Conservation (phyloP, 2,888 invertebrate genomes). For the Laspeyria flexula region DNA sequence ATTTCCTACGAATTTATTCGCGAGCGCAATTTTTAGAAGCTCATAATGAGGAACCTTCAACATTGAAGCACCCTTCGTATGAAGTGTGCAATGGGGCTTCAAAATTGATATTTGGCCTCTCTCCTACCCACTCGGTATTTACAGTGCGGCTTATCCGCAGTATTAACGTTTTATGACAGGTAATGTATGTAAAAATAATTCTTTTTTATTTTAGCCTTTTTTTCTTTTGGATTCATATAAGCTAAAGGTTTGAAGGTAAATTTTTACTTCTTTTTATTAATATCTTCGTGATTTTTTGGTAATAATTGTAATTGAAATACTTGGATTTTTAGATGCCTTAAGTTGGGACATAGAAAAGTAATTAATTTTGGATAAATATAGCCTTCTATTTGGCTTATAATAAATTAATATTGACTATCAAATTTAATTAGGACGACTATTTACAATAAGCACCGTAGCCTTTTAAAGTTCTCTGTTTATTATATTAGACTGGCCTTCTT, state of each 20-base stretch:
- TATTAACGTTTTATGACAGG: constrained; percentile 30
- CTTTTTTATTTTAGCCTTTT: neutral
- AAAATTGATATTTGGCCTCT: constrained; percentile 57
- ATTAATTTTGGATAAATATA: too few species aligned
- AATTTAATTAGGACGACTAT: too few species aligned
- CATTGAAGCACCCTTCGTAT: constrained; percentile 44
- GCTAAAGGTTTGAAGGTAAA: neutral
- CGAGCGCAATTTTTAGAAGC: constrained; percentile 23
- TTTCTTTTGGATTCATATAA: neutral
- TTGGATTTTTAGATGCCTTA: too few species aligned
- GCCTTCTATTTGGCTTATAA: too few species aligned
- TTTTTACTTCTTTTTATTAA: neutral
- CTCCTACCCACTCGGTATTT: constrained; percentile 40
- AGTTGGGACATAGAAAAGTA: too few species aligned
- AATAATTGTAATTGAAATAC: neutral
- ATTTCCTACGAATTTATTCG: neutral
- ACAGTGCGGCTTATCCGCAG: constrained; percentile 35
- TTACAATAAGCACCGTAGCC: too few species aligned
- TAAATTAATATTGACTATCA: too few species aligned
- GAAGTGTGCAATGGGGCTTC: constrained; percentile 45
- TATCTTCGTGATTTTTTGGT: neutral
- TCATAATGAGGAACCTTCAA: constrained; percentile 20
- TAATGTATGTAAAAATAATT: constrained; percentile 7
- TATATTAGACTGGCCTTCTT: too few species aligned
- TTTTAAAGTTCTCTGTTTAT: too few species aligned